These are phyloP conservation scores for Perognathus longimembris DNA, from an alignment of 2,113 vertebrate genomes.

Conservation along the genomic window DNA sequence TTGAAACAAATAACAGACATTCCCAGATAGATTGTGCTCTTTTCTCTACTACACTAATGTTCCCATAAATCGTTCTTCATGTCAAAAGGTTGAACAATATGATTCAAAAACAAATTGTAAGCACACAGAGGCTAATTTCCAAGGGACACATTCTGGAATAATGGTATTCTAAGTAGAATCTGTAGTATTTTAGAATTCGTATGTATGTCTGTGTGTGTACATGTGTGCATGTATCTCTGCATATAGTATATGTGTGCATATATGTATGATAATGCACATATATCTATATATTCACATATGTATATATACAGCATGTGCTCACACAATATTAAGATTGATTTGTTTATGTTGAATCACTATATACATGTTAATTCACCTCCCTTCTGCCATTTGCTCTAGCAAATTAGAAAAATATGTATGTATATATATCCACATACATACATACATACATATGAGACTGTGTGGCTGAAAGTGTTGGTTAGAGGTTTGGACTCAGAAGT, in stretches of 20 bases:
- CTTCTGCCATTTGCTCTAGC: not conserved
- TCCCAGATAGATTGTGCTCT: constrained; percentile 43
- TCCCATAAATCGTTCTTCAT: constrained; percentile 30
- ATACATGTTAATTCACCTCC: not conserved
- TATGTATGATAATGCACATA: too few relatives aligned
- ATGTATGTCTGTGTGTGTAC: too few relatives aligned
- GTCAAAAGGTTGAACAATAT: constrained; percentile 38
- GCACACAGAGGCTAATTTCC: constrained; percentile 29
- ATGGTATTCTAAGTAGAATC: not conserved
- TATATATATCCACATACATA: too few relatives aligned
- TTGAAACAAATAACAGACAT: constrained; percentile 59
- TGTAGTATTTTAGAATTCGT: not conserved
- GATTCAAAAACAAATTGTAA: constrained; percentile 42
- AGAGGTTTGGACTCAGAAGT: not conserved
- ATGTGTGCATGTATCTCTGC: too few relatives aligned
- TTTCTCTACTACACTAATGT: constrained; percentile 39
- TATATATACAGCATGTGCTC: too few relatives aligned
- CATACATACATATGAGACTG: too few relatives aligned
- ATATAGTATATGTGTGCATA: too few relatives aligned
- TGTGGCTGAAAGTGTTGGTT: accelerated
- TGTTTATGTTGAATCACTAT: not conserved
- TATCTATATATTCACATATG: too few relatives aligned
- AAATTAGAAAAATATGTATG: accelerated
- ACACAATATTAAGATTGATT: not conserved
- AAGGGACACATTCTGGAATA: not conserved